Conservation (phyloP, 2,888 invertebrate genomes). For the Cryptocephalus moraei region DNA sequence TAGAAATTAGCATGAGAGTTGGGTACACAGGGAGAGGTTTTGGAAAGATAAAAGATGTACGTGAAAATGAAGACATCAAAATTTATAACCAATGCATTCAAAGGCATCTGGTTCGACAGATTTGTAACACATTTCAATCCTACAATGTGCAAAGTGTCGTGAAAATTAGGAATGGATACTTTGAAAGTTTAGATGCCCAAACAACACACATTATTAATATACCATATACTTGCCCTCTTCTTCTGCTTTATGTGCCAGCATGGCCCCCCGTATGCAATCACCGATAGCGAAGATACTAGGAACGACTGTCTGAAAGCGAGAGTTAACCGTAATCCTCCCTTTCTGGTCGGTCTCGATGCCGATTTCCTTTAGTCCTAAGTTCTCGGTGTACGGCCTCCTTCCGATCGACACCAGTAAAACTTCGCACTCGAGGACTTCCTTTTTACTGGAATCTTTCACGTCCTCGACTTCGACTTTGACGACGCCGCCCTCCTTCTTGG, state of each 20-base stretch:
- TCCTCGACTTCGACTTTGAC: constrained; percentile 45
- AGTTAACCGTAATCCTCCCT: constrained; percentile 91
- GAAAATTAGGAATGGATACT: too few species aligned
- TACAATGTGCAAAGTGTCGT: too few species aligned
- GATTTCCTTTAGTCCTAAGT: constrained; percentile 83
- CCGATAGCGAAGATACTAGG: constrained; percentile 96
- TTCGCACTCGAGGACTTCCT: constrained; percentile 81
- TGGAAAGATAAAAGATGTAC: too few species aligned
- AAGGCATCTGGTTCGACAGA: too few species aligned
- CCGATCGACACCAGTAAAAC: constrained; percentile 91
- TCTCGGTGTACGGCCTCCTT: constrained; percentile 83
- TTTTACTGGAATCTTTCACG: constrained; percentile 66
- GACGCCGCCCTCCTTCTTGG: constrained; percentile 27
- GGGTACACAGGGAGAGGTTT: too few species aligned
- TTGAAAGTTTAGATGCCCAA: too few species aligned
- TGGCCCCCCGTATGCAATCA: constrained; percentile 96
- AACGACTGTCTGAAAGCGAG: constrained; percentile 85
- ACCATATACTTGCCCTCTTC: constrained; percentile 64
- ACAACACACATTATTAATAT: too few species aligned
- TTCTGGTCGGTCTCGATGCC: constrained; percentile 87
- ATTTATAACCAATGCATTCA: too few species aligned
- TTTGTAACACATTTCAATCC: too few species aligned
- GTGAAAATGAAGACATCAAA: too few species aligned
- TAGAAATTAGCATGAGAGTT: too few species aligned
- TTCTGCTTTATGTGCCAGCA: constrained; percentile 99